phyloP scores from a whole-genome alignment of 2,113 vertebrate genomes.

The Halichoerus grypus region DNA sequence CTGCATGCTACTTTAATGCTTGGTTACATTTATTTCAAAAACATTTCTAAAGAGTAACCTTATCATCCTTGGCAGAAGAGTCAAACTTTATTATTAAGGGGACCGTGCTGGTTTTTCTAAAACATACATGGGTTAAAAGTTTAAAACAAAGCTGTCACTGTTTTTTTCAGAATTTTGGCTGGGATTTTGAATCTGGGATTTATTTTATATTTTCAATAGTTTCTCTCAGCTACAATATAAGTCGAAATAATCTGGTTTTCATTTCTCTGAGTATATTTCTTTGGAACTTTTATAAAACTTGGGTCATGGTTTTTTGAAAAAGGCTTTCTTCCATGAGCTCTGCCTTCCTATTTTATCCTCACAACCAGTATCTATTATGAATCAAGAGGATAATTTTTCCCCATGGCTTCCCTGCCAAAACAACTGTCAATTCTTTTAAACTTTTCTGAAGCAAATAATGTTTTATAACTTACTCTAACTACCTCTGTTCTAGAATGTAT shows the following conservation, averaged over 20 bases:
- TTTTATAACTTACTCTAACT: slow-evolving; percentile 23
- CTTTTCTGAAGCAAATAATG: neutral
- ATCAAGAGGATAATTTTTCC: slow-evolving; percentile 74
- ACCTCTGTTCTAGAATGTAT: slow-evolving; percentile 6
- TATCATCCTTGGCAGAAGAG: slow-evolving; percentile 44
- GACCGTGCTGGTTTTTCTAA: slow-evolving; percentile 34
- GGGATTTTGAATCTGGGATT: slow-evolving; percentile 43
- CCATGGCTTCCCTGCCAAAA: slow-evolving; percentile 63
- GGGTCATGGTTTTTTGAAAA: slow-evolving; percentile 77
- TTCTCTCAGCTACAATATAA: slow-evolving; percentile 55
- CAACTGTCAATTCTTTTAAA: neutral
- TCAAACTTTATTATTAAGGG: neutral
- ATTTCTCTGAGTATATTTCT: slow-evolving; percentile 60
- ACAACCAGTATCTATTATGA: slow-evolving; percentile 74
- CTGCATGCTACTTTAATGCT: neutral
- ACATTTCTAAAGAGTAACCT: neutral
- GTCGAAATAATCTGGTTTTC: slow-evolving; percentile 61
- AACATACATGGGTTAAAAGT: slow-evolving; percentile 49
- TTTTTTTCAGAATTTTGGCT: neutral
- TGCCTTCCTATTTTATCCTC: slow-evolving; percentile 75
- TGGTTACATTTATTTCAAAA: slow-evolving; percentile 66
- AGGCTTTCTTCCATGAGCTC: slow-evolving; percentile 74
- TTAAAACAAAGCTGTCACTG: slow-evolving; percentile 55
- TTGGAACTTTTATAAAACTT: slow-evolving; percentile 77
- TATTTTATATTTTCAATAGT: slow-evolving; percentile 57